Conservation (phyloP, 1,140 invertebrate species). For the Hypsibius dujardini region DNA sequence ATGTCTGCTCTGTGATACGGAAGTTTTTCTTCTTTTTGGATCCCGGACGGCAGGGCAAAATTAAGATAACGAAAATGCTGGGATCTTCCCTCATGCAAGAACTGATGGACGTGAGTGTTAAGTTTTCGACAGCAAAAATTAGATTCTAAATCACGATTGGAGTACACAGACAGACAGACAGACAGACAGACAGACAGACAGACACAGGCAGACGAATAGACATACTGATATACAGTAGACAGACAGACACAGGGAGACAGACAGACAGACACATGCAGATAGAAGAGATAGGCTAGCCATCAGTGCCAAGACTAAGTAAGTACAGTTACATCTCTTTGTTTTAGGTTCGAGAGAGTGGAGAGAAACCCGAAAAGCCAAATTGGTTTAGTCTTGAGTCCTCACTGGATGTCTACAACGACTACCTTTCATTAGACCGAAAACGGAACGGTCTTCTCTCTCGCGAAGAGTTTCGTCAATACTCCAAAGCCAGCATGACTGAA, state of each 20-base stretch:
- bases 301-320: too few species aligned
- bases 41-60: constrained; percentile 61
- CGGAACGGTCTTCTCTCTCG: constrained; percentile 88
- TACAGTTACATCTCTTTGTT: not conserved
- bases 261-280: too few species aligned
- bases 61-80: constrained; percentile 74
- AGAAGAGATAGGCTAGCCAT: too few species aligned
- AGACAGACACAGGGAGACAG: too few species aligned
- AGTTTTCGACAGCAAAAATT: too few species aligned
- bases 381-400: constrained; percentile 18
- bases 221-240: too few species aligned
- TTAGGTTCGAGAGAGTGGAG: not conserved
- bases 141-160: too few species aligned
- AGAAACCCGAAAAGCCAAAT: constrained; percentile 1
- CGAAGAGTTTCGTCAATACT: constrained; percentile 32
- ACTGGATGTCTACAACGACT: constrained; percentile 53
- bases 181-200: too few species aligned
- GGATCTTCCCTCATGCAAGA: constrained; percentile 79
- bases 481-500: constrained; percentile 58
- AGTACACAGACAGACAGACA: too few species aligned
- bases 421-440: constrained; percentile 77
- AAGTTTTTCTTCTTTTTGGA: constrained; percentile 93
- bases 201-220: too few species aligned
- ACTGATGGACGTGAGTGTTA: constrained; percentile 50
- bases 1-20: constrained; percentile 78